Base-by-base conservation (phyloP, 2,113 vertebrate species). In the Podarcis raffonei region DNA sequence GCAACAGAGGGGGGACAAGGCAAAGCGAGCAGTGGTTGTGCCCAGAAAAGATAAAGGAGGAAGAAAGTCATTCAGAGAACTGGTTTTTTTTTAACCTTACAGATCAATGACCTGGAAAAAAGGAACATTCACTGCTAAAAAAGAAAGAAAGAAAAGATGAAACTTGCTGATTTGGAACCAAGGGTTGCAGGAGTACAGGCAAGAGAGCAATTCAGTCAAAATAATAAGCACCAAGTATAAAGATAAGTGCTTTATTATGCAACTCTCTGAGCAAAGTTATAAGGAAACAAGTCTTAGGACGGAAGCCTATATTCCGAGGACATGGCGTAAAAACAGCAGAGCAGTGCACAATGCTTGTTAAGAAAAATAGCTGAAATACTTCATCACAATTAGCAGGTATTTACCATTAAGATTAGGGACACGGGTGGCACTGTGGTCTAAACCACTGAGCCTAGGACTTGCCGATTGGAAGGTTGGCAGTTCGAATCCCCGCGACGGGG, bases 81-180 rank as follows among this genome's bases (percentile, higher is more conserved):
- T 94, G 89, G 85, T 93, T 94, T 87, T 91, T 93, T 93, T 90
- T 91, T 53, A 53, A 53, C 94, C 94, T 94, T 87, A 90, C 84
- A 80, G 94, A 90, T 89, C 93, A 92, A 79, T 94, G 93, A 96
- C 93, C 94, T 96, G 93, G 92, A 94, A 94, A 95, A 53, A 94
- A 93, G 79, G 87, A 94, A 93, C 69, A 89, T 91, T 93, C 93
- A 93, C 37, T 11, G 6, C 1, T 4, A 12, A 23, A 35, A 30
- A 30, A 20, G 48, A 53, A 12, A 23, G 71, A 53, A 53, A 53
- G 91, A 84, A 92, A 92, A 0, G 1, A 87, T 90, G 88, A 89
- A 92, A 94, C 74, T 92, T 89, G 92, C 84, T 91, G 95, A 91
- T 86, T 94, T 83, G 94, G 90, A 94, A 86, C 42, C 48, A 9